Evolutionary conservation across 2,113 vertebrate species (phyloP).

Genomic region (Tilapia sparmanii): DNA sequence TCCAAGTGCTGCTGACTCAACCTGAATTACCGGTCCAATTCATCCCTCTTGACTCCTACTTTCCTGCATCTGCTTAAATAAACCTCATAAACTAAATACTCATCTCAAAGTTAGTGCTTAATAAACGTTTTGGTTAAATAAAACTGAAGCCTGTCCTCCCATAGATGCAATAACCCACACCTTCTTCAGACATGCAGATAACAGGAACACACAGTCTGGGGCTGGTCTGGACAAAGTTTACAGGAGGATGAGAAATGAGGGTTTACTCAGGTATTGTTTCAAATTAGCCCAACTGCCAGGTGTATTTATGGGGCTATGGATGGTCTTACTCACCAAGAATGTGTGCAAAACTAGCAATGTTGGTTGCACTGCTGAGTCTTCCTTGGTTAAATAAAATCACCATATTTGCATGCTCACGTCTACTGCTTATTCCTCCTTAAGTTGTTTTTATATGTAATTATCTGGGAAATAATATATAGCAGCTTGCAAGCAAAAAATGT

Average conservation of each 20-base stretch:
- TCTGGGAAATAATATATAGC: neutral
- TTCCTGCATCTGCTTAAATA: neutral
- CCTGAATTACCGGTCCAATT: neutral
- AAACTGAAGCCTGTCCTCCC: conserved; percentile 1
- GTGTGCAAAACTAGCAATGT: neutral
- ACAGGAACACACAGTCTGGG: neutral
- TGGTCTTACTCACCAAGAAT: neutral
- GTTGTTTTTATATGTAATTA: neutral
- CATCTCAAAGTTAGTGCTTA: conserved; percentile 31
- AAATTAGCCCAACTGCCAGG: neutral
- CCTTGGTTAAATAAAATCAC: neutral
- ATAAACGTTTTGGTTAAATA: conserved; percentile 35
- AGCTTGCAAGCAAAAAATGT: neutral
- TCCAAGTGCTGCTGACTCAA: neutral
- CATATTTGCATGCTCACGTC: neutral
- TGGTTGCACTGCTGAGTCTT: neutral
- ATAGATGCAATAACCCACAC: neutral
- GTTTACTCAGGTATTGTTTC: neutral
- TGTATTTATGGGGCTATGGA: neutral
- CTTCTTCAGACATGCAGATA: neutral
- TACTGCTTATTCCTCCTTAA: neutral
- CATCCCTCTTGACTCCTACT: neutral
- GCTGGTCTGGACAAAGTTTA: neutral
- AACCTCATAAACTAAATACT: conserved; percentile 41
- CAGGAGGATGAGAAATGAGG: neutral